Conservation (phyloP, 2,113 vertebrate genomes). For the Parus major region DNA sequence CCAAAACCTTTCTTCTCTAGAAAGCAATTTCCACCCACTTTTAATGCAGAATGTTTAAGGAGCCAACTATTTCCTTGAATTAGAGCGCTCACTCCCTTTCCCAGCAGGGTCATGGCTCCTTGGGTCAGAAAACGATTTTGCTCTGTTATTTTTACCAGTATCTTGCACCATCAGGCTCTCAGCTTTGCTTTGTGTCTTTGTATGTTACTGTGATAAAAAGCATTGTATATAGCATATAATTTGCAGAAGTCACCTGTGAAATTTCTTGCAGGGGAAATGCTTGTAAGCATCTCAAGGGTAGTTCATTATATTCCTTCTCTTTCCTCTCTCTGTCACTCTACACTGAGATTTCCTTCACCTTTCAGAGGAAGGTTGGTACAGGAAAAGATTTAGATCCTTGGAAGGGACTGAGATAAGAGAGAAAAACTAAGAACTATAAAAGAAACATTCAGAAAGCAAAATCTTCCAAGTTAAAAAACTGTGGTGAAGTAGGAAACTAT, state of each 20-base stretch:
- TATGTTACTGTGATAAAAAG: neutral
- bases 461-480: neutral
- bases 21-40: neutral
- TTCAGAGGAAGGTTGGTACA: neutral
- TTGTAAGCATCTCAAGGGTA: neutral
- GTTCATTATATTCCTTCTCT: neutral
- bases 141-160: neutral
- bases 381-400: neutral
- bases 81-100: neutral
- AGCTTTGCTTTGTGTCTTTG: neutral
- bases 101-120: neutral
- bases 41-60: neutral
- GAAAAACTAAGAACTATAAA: conserved; percentile 15
- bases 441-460: conserved; percentile 41
- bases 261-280: neutral
- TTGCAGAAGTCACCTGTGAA: neutral
- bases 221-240: neutral
- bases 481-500: neutral
- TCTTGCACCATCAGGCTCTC: neutral
- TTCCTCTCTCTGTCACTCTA: neutral
- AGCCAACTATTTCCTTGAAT: conserved; percentile 14
- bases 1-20: neutral
- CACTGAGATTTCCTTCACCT: neutral
- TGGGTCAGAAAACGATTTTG: neutral
- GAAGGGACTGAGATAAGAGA: conserved; percentile 24